phyloP scores from a whole-genome alignment of 1,140 invertebrate genomes.

The Bombus waltoni region DNA sequence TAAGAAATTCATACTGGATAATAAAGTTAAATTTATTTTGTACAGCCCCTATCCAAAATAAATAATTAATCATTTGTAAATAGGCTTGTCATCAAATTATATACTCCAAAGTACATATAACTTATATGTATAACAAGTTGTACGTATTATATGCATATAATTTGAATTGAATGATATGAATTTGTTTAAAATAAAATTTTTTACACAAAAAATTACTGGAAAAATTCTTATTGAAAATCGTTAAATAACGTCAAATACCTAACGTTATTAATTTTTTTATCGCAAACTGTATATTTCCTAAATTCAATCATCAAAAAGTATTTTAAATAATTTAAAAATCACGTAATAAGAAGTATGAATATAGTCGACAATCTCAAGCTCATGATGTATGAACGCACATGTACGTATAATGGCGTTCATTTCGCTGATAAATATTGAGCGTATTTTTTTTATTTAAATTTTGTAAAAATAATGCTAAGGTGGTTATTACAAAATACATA shows the following conservation, averaged over 20 bases:
- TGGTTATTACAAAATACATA: not conserved
- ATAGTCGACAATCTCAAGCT: not conserved
- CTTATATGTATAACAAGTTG: not conserved
- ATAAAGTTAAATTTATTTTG: constrained; percentile 75
- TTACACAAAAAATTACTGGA: not conserved
- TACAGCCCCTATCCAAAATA: constrained; percentile 50
- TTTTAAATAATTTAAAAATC: not conserved
- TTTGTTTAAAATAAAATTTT: not conserved
- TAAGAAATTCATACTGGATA: constrained; percentile 66
- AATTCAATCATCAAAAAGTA: not conserved
- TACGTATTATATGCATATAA: too few relatives aligned
- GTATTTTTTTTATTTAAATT: not conserved
- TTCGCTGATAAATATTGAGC: constrained; percentile 7
- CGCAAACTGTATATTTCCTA: too few relatives aligned
- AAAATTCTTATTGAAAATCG: not conserved
- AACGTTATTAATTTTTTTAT: not conserved
- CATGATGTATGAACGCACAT: not conserved
- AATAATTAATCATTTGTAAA: constrained; percentile 7
- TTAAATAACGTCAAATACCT: not conserved
- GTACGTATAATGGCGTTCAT: not conserved
- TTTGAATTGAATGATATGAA: not conserved
- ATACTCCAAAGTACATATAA: not conserved
- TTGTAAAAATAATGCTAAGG: not conserved
- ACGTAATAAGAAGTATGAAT: not conserved
- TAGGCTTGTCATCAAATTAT: not conserved